phyloP scores from a whole-genome alignment of 2,113 vertebrate genomes.

The Lampris megalopsis region DNA sequence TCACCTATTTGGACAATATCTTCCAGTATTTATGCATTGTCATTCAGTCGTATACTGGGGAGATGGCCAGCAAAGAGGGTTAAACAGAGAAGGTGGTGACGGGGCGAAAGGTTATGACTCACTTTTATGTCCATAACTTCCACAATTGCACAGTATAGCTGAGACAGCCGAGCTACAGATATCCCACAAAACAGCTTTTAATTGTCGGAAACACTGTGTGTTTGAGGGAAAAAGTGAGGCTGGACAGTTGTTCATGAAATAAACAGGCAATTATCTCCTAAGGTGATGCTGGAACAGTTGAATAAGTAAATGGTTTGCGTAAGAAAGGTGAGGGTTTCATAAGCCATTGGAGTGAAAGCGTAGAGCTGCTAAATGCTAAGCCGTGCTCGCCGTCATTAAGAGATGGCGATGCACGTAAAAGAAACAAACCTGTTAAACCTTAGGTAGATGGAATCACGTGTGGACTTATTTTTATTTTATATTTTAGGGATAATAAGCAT shows the following conservation, averaged over 20 bases:
- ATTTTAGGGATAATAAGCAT: constrained; percentile 4
- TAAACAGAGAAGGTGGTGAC: neutral
- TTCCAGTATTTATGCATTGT: neutral
- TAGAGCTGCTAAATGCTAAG: neutral
- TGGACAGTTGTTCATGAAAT: neutral
- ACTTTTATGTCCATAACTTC: too few species aligned
- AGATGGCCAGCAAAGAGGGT: neutral
- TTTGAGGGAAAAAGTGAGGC: too few species aligned
- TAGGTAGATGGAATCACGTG: constrained; percentile 8
- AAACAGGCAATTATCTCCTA: neutral
- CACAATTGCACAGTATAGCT: neutral
- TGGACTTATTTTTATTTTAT: constrained; percentile 13
- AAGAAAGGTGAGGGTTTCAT: neutral
- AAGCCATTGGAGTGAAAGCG: neutral
- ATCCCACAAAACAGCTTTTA: too few species aligned
- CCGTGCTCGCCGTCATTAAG: too few species aligned
- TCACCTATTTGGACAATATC: neutral
- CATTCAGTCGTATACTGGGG: neutral
- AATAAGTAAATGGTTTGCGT: neutral
- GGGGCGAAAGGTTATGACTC: neutral
- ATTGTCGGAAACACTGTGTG: too few species aligned
- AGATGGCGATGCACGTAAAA: too few species aligned
- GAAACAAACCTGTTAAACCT: neutral
- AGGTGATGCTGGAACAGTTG: neutral
- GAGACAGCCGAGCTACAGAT: too few species aligned